Conservation (phyloP, 2,888 invertebrate genomes). For the Athetis lepigone region DNA sequence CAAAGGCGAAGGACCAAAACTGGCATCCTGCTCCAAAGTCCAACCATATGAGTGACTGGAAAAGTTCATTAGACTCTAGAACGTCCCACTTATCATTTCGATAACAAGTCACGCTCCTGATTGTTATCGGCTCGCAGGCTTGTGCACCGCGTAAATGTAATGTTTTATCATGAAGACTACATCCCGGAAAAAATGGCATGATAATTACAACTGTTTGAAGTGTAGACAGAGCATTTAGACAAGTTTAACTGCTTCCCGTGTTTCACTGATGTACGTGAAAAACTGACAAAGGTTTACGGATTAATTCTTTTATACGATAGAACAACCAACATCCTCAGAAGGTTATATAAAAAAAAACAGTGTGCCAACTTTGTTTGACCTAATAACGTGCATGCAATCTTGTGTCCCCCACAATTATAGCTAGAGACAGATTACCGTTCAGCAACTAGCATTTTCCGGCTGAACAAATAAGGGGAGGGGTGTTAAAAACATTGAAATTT, state of each 20-base stretch:
- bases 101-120: slow-evolving; percentile 35
- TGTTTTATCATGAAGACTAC: slow-evolving; percentile 39
- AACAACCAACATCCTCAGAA: background rate
- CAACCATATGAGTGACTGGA: background rate
- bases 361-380: background rate
- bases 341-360: background rate
- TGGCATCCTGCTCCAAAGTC: slow-evolving; percentile 10
- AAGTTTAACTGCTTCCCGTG: background rate
- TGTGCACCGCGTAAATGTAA: slow-evolving; percentile 5
- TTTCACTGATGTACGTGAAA: no score
- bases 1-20: slow-evolving; percentile 3
- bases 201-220: slow-evolving; percentile 34
- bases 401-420: slow-evolving; percentile 29
- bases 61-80: slow-evolving; percentile 39
- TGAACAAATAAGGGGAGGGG: background rate
- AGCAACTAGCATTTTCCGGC: slow-evolving; percentile 15
- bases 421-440: slow-evolving; percentile 22
- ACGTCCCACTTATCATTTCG: slow-evolving; percentile 20
- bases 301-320: background rate
- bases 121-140: slow-evolving; percentile 33
- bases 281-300: no score
- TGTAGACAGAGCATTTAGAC: background rate
- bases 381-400: slow-evolving; percentile 12
- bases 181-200: slow-evolving; percentile 48
- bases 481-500: slow-evolving; percentile 2